Evolutionary conservation across 2,888 invertebrate species (phyloP), one percentile per base, ranked within the genome.

Genomic region (Drosophila vallismaia): DNA sequence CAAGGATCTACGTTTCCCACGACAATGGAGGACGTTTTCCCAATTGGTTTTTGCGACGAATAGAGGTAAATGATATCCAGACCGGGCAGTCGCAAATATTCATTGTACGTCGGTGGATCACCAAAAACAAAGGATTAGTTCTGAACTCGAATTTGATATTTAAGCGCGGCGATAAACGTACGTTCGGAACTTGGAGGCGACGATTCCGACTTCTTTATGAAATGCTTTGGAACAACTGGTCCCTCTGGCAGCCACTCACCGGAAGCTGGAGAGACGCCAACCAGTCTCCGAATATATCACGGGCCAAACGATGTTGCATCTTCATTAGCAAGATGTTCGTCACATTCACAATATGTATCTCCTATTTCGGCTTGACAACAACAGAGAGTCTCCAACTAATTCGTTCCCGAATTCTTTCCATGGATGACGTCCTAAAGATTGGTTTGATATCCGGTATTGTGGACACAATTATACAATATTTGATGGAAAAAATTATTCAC

Each of bases 11-110:
- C 0, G 33, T 83, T 4, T 36, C 63, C 4, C 82, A 88, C 40
- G 56, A 86, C 33, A 81, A 69, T n/a, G 55, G 14, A 0, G 82
- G 82, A 7, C 59, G 88, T 0, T 86, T 74, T 63, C 88, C 82
- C 4, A 69, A 54, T 6, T 83, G 82, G 82, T 83, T 10, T 24
- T 4, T 88, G 31, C 40, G 54, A 0, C n/a, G 53, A 12, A 53
- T 83, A 28, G 70, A 77, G n/a, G 9, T 83, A 0, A 38, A 44
- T 4, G 88, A 83, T 26, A 4, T 84, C 1, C 71, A 88, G 26
- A 46, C 68, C 9, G 51, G 71, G 3, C 5, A 73, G 19, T 62
- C 56, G 1, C 82, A 83, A 38, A 36, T 74, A 0, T 83, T 83
- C n/a, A 0, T 67, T 0, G 71, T 77, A 2, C n/a, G 33, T 0